Percentiles rank a stretch among this genome's conserved stretches.
Evolutionary conservation across 2,888 invertebrate genomes (phyloP).

Genomic region (Diarsia rubi): DNA sequence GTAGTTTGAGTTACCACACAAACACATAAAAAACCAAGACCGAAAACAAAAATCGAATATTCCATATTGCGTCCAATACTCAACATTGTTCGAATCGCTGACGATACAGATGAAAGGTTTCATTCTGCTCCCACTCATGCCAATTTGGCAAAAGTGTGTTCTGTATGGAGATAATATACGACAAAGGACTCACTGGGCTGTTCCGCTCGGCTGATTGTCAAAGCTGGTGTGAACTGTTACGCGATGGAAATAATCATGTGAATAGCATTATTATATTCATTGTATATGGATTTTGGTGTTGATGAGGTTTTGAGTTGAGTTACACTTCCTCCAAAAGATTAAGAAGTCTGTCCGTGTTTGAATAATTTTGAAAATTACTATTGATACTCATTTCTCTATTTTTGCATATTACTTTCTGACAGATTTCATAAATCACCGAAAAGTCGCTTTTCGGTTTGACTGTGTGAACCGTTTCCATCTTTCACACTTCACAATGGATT

Average conservation of each 20-base stretch:
- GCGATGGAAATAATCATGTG: constrained; percentile 35
- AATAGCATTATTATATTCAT: constrained; percentile 31
- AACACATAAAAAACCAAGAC: neutral
- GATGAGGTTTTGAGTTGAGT: neutral
- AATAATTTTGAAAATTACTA: neutral
- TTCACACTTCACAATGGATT: no score
- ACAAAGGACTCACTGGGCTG: constrained; percentile 60
- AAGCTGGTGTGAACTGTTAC: constrained; percentile 66
- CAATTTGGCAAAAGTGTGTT: constrained; percentile 47
- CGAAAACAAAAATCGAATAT: constrained; percentile 5
- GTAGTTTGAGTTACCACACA: neutral
- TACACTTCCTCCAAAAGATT: neutral
- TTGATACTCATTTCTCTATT: neutral
- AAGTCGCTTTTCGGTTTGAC: no score
- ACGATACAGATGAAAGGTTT: constrained; percentile 41
- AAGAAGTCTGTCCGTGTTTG: neutral
- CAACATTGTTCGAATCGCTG: constrained; percentile 13
- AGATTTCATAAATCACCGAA: neutral
- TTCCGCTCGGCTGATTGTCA: constrained; percentile 72
- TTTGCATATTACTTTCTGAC: neutral
- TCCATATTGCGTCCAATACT: constrained; percentile 25
- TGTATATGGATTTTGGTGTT: neutral
- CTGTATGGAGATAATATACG: constrained; percentile 27
- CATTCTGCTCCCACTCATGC: constrained; percentile 26
- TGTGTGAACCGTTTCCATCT: no score